Conservation (phyloP, 2,888 invertebrate species). For the Sarcophaga subvicina region DNA sequence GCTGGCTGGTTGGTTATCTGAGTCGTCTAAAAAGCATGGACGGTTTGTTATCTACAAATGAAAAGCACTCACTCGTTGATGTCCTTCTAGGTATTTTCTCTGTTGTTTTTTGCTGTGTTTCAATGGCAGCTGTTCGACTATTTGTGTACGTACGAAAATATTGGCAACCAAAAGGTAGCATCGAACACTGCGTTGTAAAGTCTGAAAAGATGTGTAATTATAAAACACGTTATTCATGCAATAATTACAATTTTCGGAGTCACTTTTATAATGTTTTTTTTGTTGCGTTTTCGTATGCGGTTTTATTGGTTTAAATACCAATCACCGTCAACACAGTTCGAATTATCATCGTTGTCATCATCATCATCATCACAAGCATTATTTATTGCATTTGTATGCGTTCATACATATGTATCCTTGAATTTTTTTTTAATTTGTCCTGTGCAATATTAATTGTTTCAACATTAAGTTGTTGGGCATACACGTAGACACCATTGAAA, state of each 20-base stretch:
- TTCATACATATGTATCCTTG: no score
- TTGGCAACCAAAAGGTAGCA: constrained; percentile 3
- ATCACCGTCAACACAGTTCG: constrained; percentile 38
- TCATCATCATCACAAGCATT: constrained; percentile 41
- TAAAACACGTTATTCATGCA: constrained; percentile 71
- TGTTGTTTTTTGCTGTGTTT: constrained; percentile 12
- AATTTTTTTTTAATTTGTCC: background rate
- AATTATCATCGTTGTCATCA: constrained; percentile 15
- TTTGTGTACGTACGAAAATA: constrained; percentile 23
- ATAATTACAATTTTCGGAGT: constrained; percentile 69
- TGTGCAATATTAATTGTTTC: constrained; percentile 51
- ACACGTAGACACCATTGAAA: background rate
- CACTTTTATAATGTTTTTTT: constrained; percentile 51
- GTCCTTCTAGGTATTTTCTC: constrained; percentile 45
- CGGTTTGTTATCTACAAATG: constrained; percentile 45
- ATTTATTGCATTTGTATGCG: background rate
- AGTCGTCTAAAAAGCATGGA: constrained; percentile 3
- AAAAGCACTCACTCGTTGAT: constrained; percentile 38
- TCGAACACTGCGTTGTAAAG: background rate
- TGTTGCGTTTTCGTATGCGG: constrained; percentile 18
- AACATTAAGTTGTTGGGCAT: constrained; percentile 38
- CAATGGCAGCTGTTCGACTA: constrained; percentile 48
- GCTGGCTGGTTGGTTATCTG: constrained; percentile 20
- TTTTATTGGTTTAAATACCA: constrained; percentile 60
- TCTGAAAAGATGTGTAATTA: constrained; percentile 69